phyloP scores from a whole-genome alignment of 2,797 vertebrate genomes.

The Telmatherina bonti region DNA sequence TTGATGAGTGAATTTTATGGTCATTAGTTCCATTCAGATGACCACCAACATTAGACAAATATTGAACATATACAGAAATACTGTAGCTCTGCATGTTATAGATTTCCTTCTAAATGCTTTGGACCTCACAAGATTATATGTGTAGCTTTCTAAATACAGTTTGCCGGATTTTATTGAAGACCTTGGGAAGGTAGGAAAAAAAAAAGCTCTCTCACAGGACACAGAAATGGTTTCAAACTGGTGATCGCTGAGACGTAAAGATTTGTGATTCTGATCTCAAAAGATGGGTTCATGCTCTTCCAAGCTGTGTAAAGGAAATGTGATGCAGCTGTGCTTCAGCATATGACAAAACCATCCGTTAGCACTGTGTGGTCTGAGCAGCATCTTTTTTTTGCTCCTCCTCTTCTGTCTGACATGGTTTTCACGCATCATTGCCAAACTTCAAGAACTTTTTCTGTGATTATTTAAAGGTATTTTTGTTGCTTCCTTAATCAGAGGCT shows the following conservation, averaged over 20 bases:
- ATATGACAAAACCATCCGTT: conserved; percentile 54
- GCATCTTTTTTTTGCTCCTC: background rate
- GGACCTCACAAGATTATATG: conserved; percentile 23
- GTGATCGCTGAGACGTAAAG: background rate
- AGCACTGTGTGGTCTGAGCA: conserved; percentile 15
- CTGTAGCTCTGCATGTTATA: background rate
- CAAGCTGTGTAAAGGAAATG: conserved; percentile 18
- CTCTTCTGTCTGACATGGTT: background rate
- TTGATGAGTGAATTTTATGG: conserved; percentile 39
- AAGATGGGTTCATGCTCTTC: conserved; percentile 13
- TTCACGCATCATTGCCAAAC: background rate
- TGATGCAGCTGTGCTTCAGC: conserved; percentile 32
- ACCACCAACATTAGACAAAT: conserved; percentile 24
- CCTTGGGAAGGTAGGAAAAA: background rate
- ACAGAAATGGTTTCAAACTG: background rate
- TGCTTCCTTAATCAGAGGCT: background rate
- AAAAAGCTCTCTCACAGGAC: conserved; percentile 1
- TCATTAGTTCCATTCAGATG: conserved; percentile 22
- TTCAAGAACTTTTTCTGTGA: background rate
- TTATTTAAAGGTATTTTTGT: background rate
- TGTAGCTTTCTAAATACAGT: conserved; percentile 20
- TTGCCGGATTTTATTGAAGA: conserved; percentile 10
- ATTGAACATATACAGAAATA: conserved; percentile 15
- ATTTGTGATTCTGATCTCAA: conserved; percentile 1
- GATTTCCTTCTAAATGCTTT: background rate